Evolutionary conservation across 2,888 invertebrate species (phyloP), one percentile per base, ranked within the genome.

Genomic region (Agrotis exclamationis): DNA sequence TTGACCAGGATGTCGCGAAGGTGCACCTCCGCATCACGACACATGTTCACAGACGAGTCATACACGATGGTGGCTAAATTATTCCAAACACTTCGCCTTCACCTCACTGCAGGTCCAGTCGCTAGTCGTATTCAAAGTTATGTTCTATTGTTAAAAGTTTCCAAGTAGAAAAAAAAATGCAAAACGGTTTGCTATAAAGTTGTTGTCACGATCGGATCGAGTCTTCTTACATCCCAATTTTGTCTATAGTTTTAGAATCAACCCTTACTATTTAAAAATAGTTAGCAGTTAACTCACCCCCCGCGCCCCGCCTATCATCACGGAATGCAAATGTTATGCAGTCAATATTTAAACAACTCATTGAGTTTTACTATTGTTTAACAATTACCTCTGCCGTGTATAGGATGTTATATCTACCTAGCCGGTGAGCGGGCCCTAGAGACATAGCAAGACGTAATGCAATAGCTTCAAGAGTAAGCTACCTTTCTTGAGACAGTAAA

Each of bases 311-410:
- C 18, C 20, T 22, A 56, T 60, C 39, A 47, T 59, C 48, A 18
- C 6, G 70, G 70, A 59, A 75, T 76, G 74, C 63, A 53, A 58
- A 54, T 63, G 58, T 63, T 75, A 50, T 76, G 47, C 50, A 63
- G 70, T 63, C 24, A 70, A 20, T 60, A 14, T 60, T 71, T 48
- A 65, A 65, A 77, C 48, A 72, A 72, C 20, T 77, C 18, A 73
- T 67, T 67, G 47, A 67, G 62, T 50, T 54, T n/a, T 58, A 20
- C 58, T 54, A 77, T 73, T 76, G 62, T 67, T 63, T 54, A 57
- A 58, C 45, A 47, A 69, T 65, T 22, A 48, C 24, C 57, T 28
- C 18, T 54, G 44, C 24, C 24, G 14, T 62, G 48, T 28, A 48
- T 57, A n/a, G 24, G 51, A 24, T 59, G 39, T 56, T 60, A 47